Conservation (phyloP, 2,113 vertebrate genomes). For the Brachyhypopomus occidentalis region DNA sequence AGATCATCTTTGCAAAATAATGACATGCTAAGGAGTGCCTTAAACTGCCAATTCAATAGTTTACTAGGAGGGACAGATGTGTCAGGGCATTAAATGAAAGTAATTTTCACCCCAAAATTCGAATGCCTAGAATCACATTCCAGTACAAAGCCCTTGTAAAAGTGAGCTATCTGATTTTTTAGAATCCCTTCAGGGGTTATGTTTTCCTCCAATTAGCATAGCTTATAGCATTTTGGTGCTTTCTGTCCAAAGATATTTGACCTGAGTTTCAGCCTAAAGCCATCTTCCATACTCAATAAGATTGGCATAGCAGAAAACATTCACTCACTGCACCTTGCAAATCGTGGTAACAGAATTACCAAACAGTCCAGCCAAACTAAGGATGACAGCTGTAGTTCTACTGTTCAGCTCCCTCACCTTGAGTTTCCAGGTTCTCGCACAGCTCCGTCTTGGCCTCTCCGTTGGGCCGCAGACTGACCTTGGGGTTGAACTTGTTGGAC, state of each 20-base stretch:
- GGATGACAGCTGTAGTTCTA: background rate
- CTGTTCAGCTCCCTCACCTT: conserved; percentile 76
- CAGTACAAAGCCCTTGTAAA: background rate
- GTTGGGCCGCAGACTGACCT: conserved; percentile 91
- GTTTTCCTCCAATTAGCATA: background rate
- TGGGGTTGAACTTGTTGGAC: conserved; percentile 99
- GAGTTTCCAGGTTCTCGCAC: conserved; percentile 94
- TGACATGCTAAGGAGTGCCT: conserved; percentile 8
- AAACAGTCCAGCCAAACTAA: background rate
- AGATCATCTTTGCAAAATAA: conserved; percentile 16
- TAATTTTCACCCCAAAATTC: conserved; percentile 5
- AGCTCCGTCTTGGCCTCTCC: conserved; percentile 97
- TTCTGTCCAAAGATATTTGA: background rate
- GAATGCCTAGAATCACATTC: background rate
- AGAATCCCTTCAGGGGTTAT: background rate
- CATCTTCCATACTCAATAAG: background rate
- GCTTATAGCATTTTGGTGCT: background rate
- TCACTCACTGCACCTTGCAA: background rate
- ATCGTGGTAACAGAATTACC: background rate
- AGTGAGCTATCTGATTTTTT: background rate
- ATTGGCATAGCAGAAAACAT: no score
- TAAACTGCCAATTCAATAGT: conserved; percentile 4
- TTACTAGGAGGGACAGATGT: background rate
- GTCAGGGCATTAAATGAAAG: background rate
- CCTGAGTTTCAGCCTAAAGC: conserved; percentile 9